phyloP scores from a whole-genome alignment of 2,888 invertebrate species.

The Orchestes rusci region DNA sequence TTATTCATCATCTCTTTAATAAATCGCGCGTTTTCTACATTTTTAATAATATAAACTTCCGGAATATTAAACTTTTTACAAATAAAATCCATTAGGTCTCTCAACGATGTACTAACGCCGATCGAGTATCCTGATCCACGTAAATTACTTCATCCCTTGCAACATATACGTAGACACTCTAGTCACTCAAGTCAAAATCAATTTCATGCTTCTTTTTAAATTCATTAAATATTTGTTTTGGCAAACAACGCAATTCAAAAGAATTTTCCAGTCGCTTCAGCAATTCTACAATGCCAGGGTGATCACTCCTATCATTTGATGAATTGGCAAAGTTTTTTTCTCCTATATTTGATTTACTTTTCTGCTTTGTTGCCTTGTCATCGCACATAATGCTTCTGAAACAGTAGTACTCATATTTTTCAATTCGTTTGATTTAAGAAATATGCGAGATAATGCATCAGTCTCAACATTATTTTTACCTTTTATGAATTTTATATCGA shows the following conservation, averaged over 20 bases:
- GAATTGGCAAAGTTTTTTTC: constrained; percentile 1
- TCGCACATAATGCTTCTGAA: constrained; percentile 8
- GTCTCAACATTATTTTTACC: constrained; percentile 25
- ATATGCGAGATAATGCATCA: constrained; percentile 14
- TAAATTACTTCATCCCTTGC: not conserved
- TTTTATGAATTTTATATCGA: constrained; percentile 7
- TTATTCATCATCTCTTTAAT: constrained; percentile 8
- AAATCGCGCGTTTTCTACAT: constrained; percentile 14
- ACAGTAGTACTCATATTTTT: constrained; percentile 16
- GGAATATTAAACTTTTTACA: constrained; percentile 13
- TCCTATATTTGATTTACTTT: not conserved
- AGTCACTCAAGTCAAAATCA: constrained; percentile 5
- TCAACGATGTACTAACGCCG: constrained; percentile 17
- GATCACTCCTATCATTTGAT: constrained; percentile 14
- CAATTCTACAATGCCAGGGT: constrained; percentile 18
- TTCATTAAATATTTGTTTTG: constrained; percentile 2
- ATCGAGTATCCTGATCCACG: constrained; percentile 10
- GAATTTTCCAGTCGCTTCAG: constrained; percentile 12
- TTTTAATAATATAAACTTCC: constrained; percentile 16
- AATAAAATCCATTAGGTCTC: constrained; percentile 13
- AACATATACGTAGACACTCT: not conserved
- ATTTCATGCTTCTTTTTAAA: constrained; percentile 1
- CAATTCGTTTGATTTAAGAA: constrained; percentile 11
- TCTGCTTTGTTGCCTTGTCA: constrained; percentile 8
- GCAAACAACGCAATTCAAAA: constrained; percentile 4